Evolutionary conservation across 2,113 vertebrate species (phyloP), one percentile per base, ranked within the genome.

Genomic region (Nettapus auritus): DNA sequence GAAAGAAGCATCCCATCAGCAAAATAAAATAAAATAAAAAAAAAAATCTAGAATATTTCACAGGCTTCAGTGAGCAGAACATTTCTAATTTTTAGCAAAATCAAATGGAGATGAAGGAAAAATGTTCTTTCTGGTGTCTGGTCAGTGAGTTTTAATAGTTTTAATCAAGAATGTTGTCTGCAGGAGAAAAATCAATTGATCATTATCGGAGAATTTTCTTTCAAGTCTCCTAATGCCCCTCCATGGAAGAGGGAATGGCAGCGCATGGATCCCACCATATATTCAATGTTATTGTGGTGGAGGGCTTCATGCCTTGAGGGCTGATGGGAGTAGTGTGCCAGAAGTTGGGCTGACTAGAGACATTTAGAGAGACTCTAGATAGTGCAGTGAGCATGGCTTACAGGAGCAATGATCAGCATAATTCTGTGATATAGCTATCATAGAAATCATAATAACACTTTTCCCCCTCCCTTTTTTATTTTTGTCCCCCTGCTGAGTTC

Each of bases 391-490:
- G 21, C 38, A 22, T 7, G 55, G 29, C 25, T 53, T 63, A 69
- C 25, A 79, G 20, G 17, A 86, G 22, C 53, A 81, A 3, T 38
- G 20, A 4, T 33, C 9, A 46, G 8, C 63, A 60, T 67, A 17
- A 52, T 34, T 42, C 80, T 84, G 6, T 82, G 67, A 23, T 2
- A 4, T 82, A 50, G 67, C 68, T 77, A 23, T 4, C 8, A 2
- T 19, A 34, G 20, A 70, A 77, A 69, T 69, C 0, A 1, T 55
- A 57, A 9, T 28, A 73, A 7, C n/a, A 57, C 0, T 79, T 60
- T 2, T 2, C 17, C 4, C 25, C 38, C 23, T 3, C 5, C 6
- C 21, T 7, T 2, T 9, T 16, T 8, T 40, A 8, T 16, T 9
- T 40, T 18, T 40, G 40, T 57, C 9, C 3, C 28, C 14, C 9